Conservation (phyloP, 2,888 invertebrate species). For the Platynereis dumerilii region DNA sequence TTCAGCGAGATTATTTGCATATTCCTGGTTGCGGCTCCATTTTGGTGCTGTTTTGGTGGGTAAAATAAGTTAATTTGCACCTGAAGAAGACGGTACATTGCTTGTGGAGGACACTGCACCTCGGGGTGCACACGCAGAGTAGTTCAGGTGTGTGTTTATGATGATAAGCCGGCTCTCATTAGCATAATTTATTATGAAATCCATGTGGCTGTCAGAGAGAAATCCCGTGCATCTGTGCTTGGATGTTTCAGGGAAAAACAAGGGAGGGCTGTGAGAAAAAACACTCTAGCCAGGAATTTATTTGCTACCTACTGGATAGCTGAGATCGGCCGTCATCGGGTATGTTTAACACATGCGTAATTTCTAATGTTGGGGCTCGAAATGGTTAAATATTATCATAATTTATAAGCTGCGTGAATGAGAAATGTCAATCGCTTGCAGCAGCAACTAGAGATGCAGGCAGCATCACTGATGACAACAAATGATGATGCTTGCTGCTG, state of each 20-base stretch:
- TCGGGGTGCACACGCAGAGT: too few relatives aligned
- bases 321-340: slow-evolving; percentile 1
- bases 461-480: too few relatives aligned
- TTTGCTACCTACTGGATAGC: background rate
- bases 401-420: slow-evolving; percentile 30
- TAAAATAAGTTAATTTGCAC: too few relatives aligned
- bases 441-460: too few relatives aligned
- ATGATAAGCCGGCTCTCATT: slow-evolving; percentile 36
- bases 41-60: too few relatives aligned
- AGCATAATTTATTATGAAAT: slow-evolving; percentile 53
- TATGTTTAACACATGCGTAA: slow-evolving; percentile 1
- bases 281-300: background rate
- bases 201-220: slow-evolving; percentile 25
- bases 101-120: too few relatives aligned
- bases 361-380: slow-evolving; percentile 21
- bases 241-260: slow-evolving; percentile 12
- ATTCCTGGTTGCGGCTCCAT: too few relatives aligned
- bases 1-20: too few relatives aligned
- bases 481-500: too few relatives aligned
- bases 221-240: slow-evolving; percentile 22
- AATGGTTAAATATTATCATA: slow-evolving; percentile 29
- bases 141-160: slow-evolving; percentile 15
- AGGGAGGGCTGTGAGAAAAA: background rate
- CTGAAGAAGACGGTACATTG: too few relatives aligned
- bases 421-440: too few relatives aligned